A percentile compares a stretch with the other conserved stretches of the same genome.
These are phyloP conservation scores for Recurvirostra avosetta DNA, from an alignment of 2,113 vertebrate species.

Conservation along the genomic window DNA sequence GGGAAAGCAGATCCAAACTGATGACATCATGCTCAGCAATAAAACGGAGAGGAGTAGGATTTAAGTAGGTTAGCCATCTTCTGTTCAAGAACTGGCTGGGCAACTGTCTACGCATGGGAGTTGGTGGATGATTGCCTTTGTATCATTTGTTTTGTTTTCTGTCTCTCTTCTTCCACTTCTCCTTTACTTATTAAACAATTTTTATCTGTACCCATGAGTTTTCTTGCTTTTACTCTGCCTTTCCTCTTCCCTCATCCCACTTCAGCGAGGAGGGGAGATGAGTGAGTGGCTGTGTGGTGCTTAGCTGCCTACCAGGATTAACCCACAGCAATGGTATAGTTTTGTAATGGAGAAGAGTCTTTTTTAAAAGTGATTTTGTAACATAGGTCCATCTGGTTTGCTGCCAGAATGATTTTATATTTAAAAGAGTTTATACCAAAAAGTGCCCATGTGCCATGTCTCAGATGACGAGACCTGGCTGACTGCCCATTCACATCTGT, in stretches of 20 bases:
- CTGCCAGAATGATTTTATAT: not conserved
- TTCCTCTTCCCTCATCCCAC: not conserved
- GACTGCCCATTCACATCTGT: constrained; percentile 26
- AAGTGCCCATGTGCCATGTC: not conserved
- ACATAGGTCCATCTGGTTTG: not conserved
- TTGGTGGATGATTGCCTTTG: not conserved
- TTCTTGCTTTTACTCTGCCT: not conserved
- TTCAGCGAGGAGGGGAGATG: accelerated
- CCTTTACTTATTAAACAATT: not conserved
- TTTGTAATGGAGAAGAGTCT: not conserved
- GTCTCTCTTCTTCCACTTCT: not conserved
- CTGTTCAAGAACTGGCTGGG: not conserved
- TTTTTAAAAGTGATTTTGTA: not conserved
- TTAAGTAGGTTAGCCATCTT: not conserved
- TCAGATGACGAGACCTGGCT: not conserved
- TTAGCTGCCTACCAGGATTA: not conserved
- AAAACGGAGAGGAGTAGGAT: not conserved
- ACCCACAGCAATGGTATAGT: not conserved
- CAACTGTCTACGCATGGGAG: not conserved
- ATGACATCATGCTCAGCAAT: not conserved
- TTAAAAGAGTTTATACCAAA: constrained; percentile 14
- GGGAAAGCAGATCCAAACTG: not conserved
- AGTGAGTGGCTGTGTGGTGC: not conserved
- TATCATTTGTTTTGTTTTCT: not conserved
- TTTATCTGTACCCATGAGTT: not conserved